Conservation (phyloP, 2,113 vertebrate genomes). For the Blennius ocellaris region DNA sequence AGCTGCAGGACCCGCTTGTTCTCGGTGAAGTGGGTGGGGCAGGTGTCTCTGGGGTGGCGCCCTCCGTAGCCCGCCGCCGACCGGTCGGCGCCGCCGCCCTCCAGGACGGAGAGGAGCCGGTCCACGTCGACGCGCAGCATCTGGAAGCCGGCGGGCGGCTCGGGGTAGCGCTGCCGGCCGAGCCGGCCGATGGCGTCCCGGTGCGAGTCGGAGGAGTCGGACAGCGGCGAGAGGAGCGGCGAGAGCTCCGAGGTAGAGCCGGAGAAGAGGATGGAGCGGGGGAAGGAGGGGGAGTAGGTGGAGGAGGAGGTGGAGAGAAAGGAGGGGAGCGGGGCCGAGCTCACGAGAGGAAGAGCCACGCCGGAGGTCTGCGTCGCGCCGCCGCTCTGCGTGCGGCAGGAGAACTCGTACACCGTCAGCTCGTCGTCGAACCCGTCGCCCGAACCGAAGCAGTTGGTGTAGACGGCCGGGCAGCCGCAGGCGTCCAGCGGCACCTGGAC, state of each 20-base stretch:
- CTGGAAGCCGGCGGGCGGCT: constrained; percentile 85
- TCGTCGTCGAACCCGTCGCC: constrained; percentile 82
- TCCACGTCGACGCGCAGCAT: constrained; percentile 84
- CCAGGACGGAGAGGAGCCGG: constrained; percentile 73
- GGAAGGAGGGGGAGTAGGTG: constrained; percentile 81
- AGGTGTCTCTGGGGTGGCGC: constrained; percentile 86
- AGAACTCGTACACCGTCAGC: constrained; percentile 77
- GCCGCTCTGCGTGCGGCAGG: constrained; percentile 62
- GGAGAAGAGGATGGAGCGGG: constrained; percentile 70
- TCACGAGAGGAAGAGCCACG: constrained; percentile 58
- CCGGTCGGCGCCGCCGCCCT: constrained; percentile 72
- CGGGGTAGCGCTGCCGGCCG: constrained; percentile 74
- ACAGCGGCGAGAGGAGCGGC: constrained; percentile 80
- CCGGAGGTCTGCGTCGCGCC: constrained; percentile 47
- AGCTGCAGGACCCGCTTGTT: constrained; percentile 87
- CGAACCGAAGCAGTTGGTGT: constrained; percentile 89
- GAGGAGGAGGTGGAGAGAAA: constrained; percentile 68
- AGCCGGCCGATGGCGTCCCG: constrained; percentile 83
- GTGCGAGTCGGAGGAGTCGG: constrained; percentile 57
- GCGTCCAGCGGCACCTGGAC: constrained; percentile 78
- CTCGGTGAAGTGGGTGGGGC: constrained; percentile 86
- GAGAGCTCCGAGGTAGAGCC: constrained; percentile 78
- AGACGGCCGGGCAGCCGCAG: constrained; percentile 89
- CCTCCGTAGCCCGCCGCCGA: constrained; percentile 65
- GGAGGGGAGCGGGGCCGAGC: constrained; percentile 66